Evolutionary conservation across 2,888 invertebrate genomes (phyloP).

Genomic region (Micropterix aruncella): DNA sequence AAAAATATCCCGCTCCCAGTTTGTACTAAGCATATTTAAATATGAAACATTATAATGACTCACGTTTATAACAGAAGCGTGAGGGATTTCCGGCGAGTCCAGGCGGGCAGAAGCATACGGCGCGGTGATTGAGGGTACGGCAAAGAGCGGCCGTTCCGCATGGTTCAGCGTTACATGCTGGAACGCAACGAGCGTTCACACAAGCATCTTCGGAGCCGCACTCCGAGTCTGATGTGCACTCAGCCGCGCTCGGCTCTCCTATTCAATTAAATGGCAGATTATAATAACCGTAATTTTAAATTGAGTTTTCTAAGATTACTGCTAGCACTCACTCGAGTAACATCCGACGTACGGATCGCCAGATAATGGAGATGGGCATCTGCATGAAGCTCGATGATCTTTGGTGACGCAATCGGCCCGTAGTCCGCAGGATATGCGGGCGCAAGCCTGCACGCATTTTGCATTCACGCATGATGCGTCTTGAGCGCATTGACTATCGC

Average conservation of each 20-base stretch:
- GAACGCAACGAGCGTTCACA: slow-evolving; percentile 62
- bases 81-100: slow-evolving; percentile 84
- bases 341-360: slow-evolving; percentile 78
- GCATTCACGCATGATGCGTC: slow-evolving; percentile 59
- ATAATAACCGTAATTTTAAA: too few species aligned
- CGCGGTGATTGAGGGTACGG: slow-evolving; percentile 60
- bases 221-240: slow-evolving; percentile 59
- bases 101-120: slow-evolving; percentile 70
- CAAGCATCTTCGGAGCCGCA: slow-evolving; percentile 70
- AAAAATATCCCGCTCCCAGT: too few species aligned
- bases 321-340: slow-evolving; percentile 30
- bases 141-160: slow-evolving; percentile 76
- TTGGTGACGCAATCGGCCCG: slow-evolving; percentile 65
- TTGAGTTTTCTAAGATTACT: too few species aligned
- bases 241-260: slow-evolving; percentile 39
- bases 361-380: slow-evolving; percentile 55
- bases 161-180: slow-evolving; percentile 65
- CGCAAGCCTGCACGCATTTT: slow-evolving; percentile 66
- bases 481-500: slow-evolving; percentile 55
- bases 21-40: too few species aligned
- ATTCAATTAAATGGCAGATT: slow-evolving; percentile 12
- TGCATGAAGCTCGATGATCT: slow-evolving; percentile 64
- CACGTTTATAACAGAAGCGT: slow-evolving; percentile 74
- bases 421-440: slow-evolving; percentile 53
- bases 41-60: slow-evolving; percentile 23